These are phyloP conservation scores for Leuciscus waleckii DNA, from an alignment of 2,797 vertebrate genomes.

Conservation along the genomic window DNA sequence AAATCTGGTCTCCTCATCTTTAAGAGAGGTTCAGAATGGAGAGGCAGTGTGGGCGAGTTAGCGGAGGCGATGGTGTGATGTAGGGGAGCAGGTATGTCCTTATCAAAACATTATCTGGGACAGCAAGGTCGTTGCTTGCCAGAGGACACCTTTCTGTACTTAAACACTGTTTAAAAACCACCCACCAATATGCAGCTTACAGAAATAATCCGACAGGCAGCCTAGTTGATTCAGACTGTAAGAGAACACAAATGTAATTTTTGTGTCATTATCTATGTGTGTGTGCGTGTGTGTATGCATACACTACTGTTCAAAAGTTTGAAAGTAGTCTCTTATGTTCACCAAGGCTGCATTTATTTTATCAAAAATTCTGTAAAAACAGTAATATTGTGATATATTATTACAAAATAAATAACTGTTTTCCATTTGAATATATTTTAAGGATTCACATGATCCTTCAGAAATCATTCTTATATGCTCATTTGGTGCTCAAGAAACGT, in stretches of 20 bases:
- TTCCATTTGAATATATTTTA: too few species aligned
- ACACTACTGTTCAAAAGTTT: not conserved
- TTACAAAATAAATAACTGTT: not conserved
- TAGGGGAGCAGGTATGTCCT: slow-evolving; percentile 39
- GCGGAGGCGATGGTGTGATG: slow-evolving; percentile 38
- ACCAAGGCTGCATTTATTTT: not conserved
- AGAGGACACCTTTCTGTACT: slow-evolving; percentile 48
- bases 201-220: slow-evolving; percentile 25
- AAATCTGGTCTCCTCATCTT: slow-evolving; percentile 28
- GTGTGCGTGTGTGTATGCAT: not conserved
- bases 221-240: not conserved
- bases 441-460: not conserved
- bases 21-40: slow-evolving; percentile 9
- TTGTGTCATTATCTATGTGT: not conserved
- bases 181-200: slow-evolving; percentile 40
- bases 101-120: slow-evolving; percentile 57
- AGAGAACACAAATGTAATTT: not conserved
- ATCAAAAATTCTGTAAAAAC: not conserved
- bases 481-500: not conserved
- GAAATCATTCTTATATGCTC: not conserved
- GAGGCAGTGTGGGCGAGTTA: slow-evolving; percentile 33
- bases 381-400: not conserved
- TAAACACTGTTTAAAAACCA: slow-evolving; percentile 28
- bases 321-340: not conserved
- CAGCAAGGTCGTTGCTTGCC: slow-evolving; percentile 51